These are phyloP conservation scores for Noctilio leporinus DNA, from an alignment of 2,113 vertebrate species.

Conservation along the genomic window DNA sequence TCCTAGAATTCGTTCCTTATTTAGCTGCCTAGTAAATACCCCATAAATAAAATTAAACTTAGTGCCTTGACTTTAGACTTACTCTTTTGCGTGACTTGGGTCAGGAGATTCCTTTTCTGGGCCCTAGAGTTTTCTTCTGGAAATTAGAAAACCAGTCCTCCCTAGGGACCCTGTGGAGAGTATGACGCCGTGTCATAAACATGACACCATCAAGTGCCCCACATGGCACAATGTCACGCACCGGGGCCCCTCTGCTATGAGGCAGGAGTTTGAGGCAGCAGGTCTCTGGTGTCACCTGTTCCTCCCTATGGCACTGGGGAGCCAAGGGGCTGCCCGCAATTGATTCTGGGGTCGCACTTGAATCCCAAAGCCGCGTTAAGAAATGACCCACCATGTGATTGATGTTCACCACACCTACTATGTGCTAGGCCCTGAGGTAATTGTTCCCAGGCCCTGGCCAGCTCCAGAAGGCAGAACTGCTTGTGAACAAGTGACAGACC, in stretches of 20 bases:
- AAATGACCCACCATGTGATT: neutral
- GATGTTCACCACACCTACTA: neutral
- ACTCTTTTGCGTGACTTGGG: neutral
- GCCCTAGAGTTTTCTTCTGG: neutral
- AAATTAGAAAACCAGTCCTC: neutral
- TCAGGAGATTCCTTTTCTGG: neutral
- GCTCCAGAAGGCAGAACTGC: neutral
- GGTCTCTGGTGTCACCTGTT: neutral
- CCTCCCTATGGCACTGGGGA: neutral
- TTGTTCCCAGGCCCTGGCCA: neutral
- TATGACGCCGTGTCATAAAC: accelerated
- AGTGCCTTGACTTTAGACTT: neutral
- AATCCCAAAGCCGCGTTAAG: neutral
- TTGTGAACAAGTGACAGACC: neutral
- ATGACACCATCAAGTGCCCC: accelerated
- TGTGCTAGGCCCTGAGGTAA: neutral
- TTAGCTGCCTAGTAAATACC: neutral
- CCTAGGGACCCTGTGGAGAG: too few species aligned
- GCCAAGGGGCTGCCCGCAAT: neutral
- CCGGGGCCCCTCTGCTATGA: accelerated
- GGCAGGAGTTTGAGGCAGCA: neutral
- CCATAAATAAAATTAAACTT: neutral
- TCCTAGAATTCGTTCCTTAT: neutral
- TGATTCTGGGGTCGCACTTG: neutral
- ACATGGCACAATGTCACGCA: neutral